These are phyloP conservation scores for Pitta sordida DNA, from an alignment of 2,113 vertebrate genomes.

Conservation along the genomic window DNA sequence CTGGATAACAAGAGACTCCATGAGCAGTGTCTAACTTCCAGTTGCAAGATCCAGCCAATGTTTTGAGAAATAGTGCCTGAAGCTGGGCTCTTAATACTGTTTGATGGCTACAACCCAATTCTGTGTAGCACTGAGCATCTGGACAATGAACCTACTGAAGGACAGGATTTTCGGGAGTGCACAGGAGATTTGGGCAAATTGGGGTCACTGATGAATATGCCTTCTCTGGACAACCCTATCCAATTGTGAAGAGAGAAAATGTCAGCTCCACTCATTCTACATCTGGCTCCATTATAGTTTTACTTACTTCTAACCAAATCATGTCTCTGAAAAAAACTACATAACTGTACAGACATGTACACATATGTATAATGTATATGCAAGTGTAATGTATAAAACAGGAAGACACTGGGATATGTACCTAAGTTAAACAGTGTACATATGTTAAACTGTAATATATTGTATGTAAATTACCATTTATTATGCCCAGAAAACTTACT, in stretches of 20 bases:
- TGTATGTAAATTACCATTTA: not conserved
- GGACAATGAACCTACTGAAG: not conserved
- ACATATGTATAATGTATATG: not conserved
- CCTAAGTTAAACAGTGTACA: not conserved
- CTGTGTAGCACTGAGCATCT: not conserved
- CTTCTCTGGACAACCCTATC: not conserved
- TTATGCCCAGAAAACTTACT: not conserved
- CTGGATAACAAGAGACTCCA: not conserved
- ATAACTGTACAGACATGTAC: not conserved
- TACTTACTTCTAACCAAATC: not conserved
- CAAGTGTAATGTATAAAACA: not conserved
- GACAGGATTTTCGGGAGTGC: not conserved
- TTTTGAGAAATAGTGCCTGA: not conserved
- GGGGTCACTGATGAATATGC: not conserved
- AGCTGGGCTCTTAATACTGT: not conserved
- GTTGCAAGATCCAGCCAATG: not conserved
- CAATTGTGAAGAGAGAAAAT: not conserved
- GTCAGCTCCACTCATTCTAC: not conserved
- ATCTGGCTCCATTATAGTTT: not conserved
- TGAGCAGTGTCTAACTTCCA: not conserved
- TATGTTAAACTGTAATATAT: not conserved
- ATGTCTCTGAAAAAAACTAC: not conserved
- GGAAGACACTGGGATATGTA: not conserved
- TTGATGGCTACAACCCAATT: not conserved
- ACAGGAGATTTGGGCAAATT: not conserved